Percentiles rank a stretch among this genome's conserved stretches.
Conservation (phyloP, 2,888 invertebrate genomes). For the Rotaria socialis region DNA sequence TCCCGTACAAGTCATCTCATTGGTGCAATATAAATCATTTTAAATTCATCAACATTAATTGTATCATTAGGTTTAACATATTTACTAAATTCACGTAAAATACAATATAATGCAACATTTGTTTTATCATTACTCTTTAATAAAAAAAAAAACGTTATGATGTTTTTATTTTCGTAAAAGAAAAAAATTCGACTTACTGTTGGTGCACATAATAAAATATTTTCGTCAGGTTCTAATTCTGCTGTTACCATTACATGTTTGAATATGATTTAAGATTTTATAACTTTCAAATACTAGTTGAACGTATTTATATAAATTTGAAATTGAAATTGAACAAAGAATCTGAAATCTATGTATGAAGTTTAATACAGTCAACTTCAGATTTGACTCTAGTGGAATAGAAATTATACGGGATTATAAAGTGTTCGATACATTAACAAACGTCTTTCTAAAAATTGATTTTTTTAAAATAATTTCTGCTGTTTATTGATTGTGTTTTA, state of each 20-base stretch:
- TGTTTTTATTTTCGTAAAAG: no score
- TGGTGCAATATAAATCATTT: slow-evolving; percentile 95
- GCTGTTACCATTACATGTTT: slow-evolving; percentile 79
- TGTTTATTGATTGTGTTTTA: no score
- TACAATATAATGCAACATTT: slow-evolving; percentile 88
- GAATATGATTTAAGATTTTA: slow-evolving; percentile 87
- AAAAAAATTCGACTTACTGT: slow-evolving; percentile 62
- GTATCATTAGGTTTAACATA: slow-evolving; percentile 84
- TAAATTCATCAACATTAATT: slow-evolving; percentile 91
- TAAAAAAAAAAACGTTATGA: no score
- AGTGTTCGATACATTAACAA: no score
- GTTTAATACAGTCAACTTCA: no score
- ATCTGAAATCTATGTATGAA: slow-evolving; percentile 51
- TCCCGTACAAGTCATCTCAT: slow-evolving; percentile 98
- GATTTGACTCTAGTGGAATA: no score
- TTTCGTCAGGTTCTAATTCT: slow-evolving; percentile 87
- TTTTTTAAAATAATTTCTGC: no score
- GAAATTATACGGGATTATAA: no score
- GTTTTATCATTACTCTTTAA: slow-evolving; percentile 87
- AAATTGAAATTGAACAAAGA: slow-evolving; percentile 69
- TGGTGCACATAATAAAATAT: slow-evolving; percentile 90
- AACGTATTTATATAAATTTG: slow-evolving; percentile 87
- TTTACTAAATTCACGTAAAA: slow-evolving; percentile 93
- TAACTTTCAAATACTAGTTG: slow-evolving; percentile 97
- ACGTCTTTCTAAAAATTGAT: no score